Conservation (phyloP, 2,888 invertebrate species). For the Drosophila phalerata region DNA sequence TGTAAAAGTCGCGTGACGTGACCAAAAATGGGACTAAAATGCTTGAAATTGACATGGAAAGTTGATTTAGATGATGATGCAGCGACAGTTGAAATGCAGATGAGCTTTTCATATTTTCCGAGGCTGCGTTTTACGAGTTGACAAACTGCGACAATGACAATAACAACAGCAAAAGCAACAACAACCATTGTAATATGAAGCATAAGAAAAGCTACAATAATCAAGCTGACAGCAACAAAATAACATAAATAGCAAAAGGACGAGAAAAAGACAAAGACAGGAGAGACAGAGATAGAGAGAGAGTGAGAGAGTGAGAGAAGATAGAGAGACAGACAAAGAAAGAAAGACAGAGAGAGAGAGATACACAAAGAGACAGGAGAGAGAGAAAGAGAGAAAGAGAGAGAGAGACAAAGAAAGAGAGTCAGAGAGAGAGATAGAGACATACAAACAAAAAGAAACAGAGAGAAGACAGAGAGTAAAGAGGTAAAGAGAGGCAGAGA, state of each 20-base stretch:
- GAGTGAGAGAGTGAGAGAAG: too few species aligned
- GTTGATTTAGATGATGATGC: conserved; percentile 76
- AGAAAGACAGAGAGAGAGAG: too few species aligned
- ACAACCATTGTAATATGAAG: conserved; percentile 6
- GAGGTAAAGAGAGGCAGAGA: too few species aligned
- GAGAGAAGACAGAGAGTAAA: too few species aligned
- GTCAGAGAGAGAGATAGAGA: too few species aligned
- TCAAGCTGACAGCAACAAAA: conserved; percentile 16
- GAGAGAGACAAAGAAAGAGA: too few species aligned
- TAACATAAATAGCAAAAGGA: neutral
- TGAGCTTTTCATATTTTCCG: conserved; percentile 62
- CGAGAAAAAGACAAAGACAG: neutral
- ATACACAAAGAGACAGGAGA: too few species aligned
- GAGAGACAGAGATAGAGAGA: too few species aligned
- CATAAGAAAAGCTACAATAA: conserved; percentile 9
- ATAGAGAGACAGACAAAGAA: too few species aligned
- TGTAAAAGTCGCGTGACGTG: conserved; percentile 38
- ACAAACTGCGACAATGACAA: conserved; percentile 56
- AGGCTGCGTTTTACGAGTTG: conserved; percentile 72
- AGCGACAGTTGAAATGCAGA: conserved; percentile 46
- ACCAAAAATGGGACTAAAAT: conserved; percentile 22
- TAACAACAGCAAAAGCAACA: conserved; percentile 23
- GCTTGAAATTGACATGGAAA: conserved; percentile 11
- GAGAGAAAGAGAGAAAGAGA: too few species aligned
- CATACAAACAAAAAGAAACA: too few species aligned